Conservation (phyloP, 2,113 vertebrate genomes). For the Pavo muticus region DNA sequence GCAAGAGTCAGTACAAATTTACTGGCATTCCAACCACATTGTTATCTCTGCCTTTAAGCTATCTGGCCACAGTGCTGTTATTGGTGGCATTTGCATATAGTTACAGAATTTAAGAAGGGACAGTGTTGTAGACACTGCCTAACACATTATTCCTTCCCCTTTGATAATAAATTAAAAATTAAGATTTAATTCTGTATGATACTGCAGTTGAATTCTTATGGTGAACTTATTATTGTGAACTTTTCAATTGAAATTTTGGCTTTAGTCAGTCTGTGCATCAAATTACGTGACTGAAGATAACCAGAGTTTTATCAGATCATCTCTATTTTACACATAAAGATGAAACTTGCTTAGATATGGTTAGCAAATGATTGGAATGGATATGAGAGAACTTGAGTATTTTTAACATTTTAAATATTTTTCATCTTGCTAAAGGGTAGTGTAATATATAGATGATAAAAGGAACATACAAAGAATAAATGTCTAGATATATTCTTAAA, state of each 20-base stretch:
- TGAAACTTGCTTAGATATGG: background rate
- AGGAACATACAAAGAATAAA: background rate
- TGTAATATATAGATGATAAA: background rate
- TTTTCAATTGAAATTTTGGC: background rate
- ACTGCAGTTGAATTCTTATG: background rate
- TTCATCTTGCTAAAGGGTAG: background rate
- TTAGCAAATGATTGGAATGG: background rate
- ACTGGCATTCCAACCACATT: background rate
- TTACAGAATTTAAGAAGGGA: background rate
- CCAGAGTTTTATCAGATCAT: background rate
- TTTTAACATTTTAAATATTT: background rate
- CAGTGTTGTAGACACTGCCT: background rate
- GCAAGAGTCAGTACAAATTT: background rate
- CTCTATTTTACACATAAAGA: background rate
- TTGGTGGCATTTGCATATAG: background rate
- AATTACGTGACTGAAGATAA: background rate
- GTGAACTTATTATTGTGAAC: background rate
- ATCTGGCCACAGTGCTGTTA: background rate
- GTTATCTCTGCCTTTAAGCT: background rate
- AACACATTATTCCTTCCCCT: background rate
- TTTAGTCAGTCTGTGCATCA: background rate
- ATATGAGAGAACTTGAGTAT: background rate
- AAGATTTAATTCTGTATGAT: background rate
- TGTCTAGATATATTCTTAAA: background rate
- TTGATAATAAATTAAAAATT: background rate